A percentile compares a stretch with the other conserved stretches of the same genome.
These are phyloP conservation scores for Arvicanthis niloticus DNA, from an alignment of 2,113 vertebrate genomes.

Conservation along the genomic window DNA sequence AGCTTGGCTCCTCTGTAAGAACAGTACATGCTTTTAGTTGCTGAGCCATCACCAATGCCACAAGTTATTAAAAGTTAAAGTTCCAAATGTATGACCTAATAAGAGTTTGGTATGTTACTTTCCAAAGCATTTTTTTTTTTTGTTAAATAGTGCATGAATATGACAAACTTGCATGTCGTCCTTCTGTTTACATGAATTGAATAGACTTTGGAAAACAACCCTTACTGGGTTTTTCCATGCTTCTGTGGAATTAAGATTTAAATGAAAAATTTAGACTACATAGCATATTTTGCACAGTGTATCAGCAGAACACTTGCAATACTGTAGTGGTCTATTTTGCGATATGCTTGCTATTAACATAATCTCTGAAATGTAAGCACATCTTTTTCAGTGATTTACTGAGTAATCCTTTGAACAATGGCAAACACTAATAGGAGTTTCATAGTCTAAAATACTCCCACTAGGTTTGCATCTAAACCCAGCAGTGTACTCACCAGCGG, in stretches of 20 bases:
- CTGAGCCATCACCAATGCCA: constrained; percentile 41
- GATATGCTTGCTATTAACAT: constrained; percentile 42
- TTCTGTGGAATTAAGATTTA: not conserved
- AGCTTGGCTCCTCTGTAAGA: not conserved
- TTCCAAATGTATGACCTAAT: constrained; percentile 62
- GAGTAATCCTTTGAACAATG: constrained; percentile 51
- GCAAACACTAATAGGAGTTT: constrained; percentile 14
- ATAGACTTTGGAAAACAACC: constrained; percentile 9
- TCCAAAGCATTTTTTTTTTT: constrained; percentile 62
- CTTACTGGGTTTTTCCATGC: constrained; percentile 48
- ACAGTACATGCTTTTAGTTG: not conserved
- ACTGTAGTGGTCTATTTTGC: constrained; percentile 50
- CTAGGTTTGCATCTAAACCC: constrained; percentile 37
- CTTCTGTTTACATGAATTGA: constrained; percentile 52
- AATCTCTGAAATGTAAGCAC: constrained; percentile 53
- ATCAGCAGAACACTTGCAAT: constrained; percentile 23
- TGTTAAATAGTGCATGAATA: constrained; percentile 57
- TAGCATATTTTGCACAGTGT: not conserved
- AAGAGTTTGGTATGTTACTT: constrained; percentile 61
- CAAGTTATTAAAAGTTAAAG: constrained; percentile 68
- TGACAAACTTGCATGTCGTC: constrained; percentile 42
- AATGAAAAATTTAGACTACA: constrained; percentile 52
- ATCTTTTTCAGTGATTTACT: constrained; percentile 44
- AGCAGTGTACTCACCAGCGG: not conserved
- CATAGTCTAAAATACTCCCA: constrained; percentile 51